A percentile compares a stretch with the other conserved stretches of the same genome.
Evolutionary conservation across 2,797 vertebrate genomes (phyloP).

Genomic region (Takifugu ocellatus): DNA sequence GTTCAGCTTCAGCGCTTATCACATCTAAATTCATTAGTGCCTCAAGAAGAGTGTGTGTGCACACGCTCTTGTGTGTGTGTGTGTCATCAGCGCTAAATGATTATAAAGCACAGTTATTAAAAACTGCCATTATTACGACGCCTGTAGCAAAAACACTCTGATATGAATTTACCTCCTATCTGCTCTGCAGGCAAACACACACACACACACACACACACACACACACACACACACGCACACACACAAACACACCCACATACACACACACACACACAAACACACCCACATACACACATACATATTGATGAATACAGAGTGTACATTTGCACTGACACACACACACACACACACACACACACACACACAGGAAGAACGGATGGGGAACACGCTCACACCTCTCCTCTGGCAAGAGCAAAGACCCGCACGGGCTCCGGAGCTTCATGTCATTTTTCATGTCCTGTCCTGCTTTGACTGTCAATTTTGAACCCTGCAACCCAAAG

Average conservation of each 20-base stretch:
- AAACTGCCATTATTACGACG: conserved; percentile 69
- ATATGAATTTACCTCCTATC: conserved; percentile 51
- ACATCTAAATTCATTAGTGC: conserved; percentile 75
- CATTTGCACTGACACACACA: background rate
- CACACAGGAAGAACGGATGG: background rate
- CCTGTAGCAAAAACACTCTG: conserved; percentile 39
- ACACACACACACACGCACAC: conserved; percentile 23
- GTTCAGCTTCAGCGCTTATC: conserved; percentile 72
- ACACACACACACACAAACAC: conserved; percentile 4
- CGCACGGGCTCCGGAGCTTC: conserved; percentile 29
- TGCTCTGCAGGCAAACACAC: conserved; percentile 48
- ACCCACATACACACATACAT: background rate
- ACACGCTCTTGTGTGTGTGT: conserved; percentile 13
- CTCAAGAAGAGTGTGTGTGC: conserved; percentile 49
- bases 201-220: too few species aligned
- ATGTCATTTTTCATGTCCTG: conserved; percentile 51
- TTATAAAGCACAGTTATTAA: conserved; percentile 77
- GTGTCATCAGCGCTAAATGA: conserved; percentile 67
- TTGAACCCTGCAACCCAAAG: conserved; percentile 33
- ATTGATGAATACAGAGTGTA: too few species aligned
- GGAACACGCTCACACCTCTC: conserved; percentile 35
- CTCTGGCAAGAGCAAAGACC: conserved; percentile 66
- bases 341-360: conserved; percentile 25
- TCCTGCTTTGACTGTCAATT: conserved; percentile 48
- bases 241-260: conserved; percentile 21